phyloP scores from a whole-genome alignment of 2,888 invertebrate species.

The Cerastis rubricosa region DNA sequence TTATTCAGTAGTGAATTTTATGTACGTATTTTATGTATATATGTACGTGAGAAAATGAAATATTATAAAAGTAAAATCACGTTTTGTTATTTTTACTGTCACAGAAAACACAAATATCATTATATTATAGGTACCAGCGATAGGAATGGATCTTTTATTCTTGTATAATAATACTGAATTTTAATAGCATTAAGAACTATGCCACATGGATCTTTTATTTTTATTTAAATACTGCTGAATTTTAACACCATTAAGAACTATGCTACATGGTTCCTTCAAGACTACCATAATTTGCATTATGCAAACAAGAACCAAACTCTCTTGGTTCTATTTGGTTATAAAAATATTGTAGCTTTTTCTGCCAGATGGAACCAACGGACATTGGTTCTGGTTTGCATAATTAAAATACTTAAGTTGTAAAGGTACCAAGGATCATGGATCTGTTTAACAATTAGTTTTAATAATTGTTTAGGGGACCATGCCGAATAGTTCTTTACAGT shows the following conservation, averaged over 20 bases:
- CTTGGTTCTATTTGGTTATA: slow-evolving; percentile 31
- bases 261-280: slow-evolving; percentile 31
- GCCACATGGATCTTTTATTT: slow-evolving; percentile 34
- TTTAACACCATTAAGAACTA: slow-evolving; percentile 25
- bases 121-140: not conserved
- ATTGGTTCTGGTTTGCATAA: slow-evolving; percentile 42
- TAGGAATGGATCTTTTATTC: slow-evolving; percentile 26
- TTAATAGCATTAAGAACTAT: slow-evolving; percentile 25
- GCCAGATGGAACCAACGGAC: slow-evolving; percentile 36
- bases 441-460: slow-evolving; percentile 40
- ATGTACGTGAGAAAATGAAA: not conserved
- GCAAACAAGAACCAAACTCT: slow-evolving; percentile 29
- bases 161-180: slow-evolving; percentile 20
- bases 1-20: too few species aligned
- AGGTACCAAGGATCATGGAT: slow-evolving; percentile 28
- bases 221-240: slow-evolving; percentile 20
- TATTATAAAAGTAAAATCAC: slow-evolving; percentile 18
- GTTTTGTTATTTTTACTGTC: not conserved
- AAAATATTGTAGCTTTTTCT: slow-evolving; percentile 32
- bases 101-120: too few species aligned
- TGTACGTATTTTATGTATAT: too few species aligned
- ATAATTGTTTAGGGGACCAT: slow-evolving; percentile 31
- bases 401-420: slow-evolving; percentile 25
- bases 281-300: slow-evolving; percentile 32
- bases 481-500: slow-evolving; percentile 36